These are phyloP conservation scores for Sminthurinus signatus DNA, from an alignment of 1,140 invertebrate species.

Conservation along the genomic window DNA sequence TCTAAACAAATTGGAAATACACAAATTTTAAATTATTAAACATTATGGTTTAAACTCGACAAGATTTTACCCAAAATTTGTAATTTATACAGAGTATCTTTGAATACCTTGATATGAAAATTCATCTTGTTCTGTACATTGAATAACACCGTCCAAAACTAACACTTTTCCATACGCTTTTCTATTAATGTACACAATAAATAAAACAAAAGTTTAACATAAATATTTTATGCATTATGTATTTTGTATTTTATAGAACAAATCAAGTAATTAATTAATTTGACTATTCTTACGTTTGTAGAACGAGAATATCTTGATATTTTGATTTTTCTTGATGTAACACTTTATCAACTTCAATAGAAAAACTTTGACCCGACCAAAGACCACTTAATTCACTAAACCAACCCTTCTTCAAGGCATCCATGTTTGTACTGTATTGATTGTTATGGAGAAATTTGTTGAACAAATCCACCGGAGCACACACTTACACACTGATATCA, in stretches of 20 bases:
- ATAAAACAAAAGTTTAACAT: slow-evolving; percentile 5
- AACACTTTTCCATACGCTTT: slow-evolving; percentile 80
- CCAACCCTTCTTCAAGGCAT: slow-evolving; percentile 70
- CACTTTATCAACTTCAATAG: slow-evolving; percentile 77
- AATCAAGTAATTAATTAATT: slow-evolving; percentile 15
- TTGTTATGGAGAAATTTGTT: too few species aligned
- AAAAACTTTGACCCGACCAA: slow-evolving; percentile 88
- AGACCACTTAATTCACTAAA: slow-evolving; percentile 83
- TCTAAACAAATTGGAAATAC: slow-evolving; percentile 51
- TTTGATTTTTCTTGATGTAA: slow-evolving; percentile 74
- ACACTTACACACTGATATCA: too few species aligned
- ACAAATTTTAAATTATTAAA: too few species aligned
- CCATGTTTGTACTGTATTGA: slow-evolving; percentile 53
- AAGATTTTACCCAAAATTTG: too few species aligned
- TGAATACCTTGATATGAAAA: slow-evolving; percentile 75
- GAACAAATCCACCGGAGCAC: too few species aligned
- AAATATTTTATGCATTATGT: slow-evolving; percentile 22
- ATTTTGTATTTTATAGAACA: slow-evolving; percentile 19
- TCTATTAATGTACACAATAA: slow-evolving; percentile 49
- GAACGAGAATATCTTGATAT: slow-evolving; percentile 82
- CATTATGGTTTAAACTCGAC: too few species aligned
- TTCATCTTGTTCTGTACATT: slow-evolving; percentile 94
- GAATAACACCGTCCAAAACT: slow-evolving; percentile 92
- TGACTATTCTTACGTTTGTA: slow-evolving; percentile 67
- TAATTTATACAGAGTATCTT: too few species aligned